These are phyloP conservation scores for Pedionomus torquatus DNA, from an alignment of 2,113 vertebrate species.

Conservation along the genomic window DNA sequence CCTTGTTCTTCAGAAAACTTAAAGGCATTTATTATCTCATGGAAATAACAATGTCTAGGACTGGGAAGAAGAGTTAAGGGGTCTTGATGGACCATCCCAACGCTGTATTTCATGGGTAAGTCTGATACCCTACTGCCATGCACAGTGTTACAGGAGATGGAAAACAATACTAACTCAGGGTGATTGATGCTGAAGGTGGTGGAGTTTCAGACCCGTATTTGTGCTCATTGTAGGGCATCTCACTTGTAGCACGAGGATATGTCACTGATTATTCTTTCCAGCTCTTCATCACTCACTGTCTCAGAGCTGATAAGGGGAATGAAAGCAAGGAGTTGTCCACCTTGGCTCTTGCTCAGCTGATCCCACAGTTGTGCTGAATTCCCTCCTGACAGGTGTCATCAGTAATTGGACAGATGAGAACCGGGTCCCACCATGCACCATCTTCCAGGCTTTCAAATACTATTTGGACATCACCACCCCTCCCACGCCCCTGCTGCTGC, in stretches of 20 bases:
- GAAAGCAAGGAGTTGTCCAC: background rate
- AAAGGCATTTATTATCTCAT: background rate
- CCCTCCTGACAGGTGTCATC: conserved; percentile 85
- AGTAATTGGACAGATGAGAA: conserved; percentile 93
- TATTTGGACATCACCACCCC: conserved; percentile 97
- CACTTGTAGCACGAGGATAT: background rate
- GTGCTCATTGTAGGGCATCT: background rate
- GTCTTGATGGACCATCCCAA: background rate
- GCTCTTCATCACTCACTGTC: background rate
- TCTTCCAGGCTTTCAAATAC: conserved; percentile 94
- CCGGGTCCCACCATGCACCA: conserved; percentile 93
- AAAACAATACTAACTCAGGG: background rate
- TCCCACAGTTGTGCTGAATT: background rate
- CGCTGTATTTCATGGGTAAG: accelerated
- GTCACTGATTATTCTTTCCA: background rate
- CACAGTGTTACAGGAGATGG: background rate
- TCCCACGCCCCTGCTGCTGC: conserved; percentile 90
- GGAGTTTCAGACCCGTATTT: background rate
- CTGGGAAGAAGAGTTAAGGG: background rate
- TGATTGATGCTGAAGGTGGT: background rate
- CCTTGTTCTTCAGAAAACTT: background rate
- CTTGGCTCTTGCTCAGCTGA: background rate
- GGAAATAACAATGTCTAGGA: background rate
- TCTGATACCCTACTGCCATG: background rate
- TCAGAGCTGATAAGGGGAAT: background rate